phyloP scores from a whole-genome alignment of 2,797 vertebrate genomes.

The Sebastes aleutianus region DNA sequence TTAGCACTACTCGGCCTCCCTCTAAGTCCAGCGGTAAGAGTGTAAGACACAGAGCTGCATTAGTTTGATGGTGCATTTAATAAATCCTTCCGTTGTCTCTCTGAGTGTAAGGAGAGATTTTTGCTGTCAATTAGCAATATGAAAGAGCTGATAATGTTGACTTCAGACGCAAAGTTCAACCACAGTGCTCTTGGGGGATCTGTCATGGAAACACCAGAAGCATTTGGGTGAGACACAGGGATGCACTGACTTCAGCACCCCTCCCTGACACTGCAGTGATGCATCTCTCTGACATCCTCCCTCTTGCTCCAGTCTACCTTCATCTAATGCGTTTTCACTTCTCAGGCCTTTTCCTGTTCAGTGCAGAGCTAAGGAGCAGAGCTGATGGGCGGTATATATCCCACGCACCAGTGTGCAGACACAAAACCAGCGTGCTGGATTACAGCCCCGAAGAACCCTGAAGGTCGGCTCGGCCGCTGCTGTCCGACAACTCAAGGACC shows the following conservation, averaged over 20 bases:
- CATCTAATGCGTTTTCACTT: neutral
- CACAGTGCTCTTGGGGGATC: neutral
- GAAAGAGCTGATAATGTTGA: neutral
- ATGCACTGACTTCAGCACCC: neutral
- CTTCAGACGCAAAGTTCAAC: neutral
- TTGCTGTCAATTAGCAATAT: neutral
- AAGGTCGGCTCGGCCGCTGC: conserved; percentile 16
- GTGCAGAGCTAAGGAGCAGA: neutral
- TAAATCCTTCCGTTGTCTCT: neutral
- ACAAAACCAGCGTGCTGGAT: conserved; percentile 19
- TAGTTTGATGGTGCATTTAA: neutral
- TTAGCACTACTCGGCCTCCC: neutral
- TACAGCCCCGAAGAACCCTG: conserved; percentile 25
- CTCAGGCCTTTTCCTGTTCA: neutral
- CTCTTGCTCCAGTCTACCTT: conserved; percentile 4
- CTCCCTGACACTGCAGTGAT: conserved; percentile 6
- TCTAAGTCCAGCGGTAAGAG: neutral
- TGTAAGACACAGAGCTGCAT: neutral
- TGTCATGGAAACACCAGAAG: neutral
- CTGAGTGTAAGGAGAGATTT: neutral
- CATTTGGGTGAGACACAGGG: neutral
- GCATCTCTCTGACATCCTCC: neutral
- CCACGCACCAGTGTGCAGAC: neutral
- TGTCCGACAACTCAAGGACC: conserved; percentile 69
- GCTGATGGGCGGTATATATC: conserved; percentile 21